These are phyloP conservation scores for Acropternis orthonyx DNA, from an alignment of 2,797 vertebrate genomes.

Conservation along the genomic window DNA sequence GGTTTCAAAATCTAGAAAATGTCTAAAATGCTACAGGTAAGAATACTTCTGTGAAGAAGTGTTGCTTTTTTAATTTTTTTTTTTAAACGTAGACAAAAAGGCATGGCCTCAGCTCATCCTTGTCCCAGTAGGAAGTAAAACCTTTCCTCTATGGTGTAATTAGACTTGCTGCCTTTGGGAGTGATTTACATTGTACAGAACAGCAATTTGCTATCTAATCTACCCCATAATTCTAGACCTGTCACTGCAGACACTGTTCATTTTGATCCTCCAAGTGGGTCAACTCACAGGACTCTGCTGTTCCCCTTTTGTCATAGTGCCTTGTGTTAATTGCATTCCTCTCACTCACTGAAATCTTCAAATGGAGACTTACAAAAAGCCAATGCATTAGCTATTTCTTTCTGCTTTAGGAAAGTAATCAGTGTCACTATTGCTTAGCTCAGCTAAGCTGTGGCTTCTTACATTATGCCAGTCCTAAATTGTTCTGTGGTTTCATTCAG, in stretches of 20 bases:
- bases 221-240: slow-evolving; percentile 71
- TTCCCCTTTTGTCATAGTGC: slow-evolving; percentile 64
- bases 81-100: slow-evolving; percentile 41
- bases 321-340: slow-evolving; percentile 70
- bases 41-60: background rate
- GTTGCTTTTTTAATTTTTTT: background rate
- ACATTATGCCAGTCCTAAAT: background rate
- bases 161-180: slow-evolving; percentile 54
- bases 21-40: background rate
- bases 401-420: slow-evolving; percentile 57
- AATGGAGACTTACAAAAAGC: slow-evolving; percentile 68
- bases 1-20: background rate
- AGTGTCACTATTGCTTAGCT: slow-evolving; percentile 3
- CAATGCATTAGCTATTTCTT: slow-evolving; percentile 63
- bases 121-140: slow-evolving; percentile 54
- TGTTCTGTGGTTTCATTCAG: background rate
- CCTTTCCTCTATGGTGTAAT: slow-evolving; percentile 66
- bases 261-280: slow-evolving; percentile 71
- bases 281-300: slow-evolving; percentile 66
- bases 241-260: slow-evolving; percentile 61
- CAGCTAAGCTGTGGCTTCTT: slow-evolving; percentile 9
- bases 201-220: slow-evolving; percentile 74
- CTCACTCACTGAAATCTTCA: slow-evolving; percentile 58
- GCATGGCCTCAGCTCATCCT: slow-evolving; percentile 40
- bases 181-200: slow-evolving; percentile 61